Percentiles rank a stretch among this genome's conserved stretches.
These are phyloP conservation scores for Petrocephalus zakoni DNA, from an alignment of 2,113 vertebrate species.

Conservation along the genomic window DNA sequence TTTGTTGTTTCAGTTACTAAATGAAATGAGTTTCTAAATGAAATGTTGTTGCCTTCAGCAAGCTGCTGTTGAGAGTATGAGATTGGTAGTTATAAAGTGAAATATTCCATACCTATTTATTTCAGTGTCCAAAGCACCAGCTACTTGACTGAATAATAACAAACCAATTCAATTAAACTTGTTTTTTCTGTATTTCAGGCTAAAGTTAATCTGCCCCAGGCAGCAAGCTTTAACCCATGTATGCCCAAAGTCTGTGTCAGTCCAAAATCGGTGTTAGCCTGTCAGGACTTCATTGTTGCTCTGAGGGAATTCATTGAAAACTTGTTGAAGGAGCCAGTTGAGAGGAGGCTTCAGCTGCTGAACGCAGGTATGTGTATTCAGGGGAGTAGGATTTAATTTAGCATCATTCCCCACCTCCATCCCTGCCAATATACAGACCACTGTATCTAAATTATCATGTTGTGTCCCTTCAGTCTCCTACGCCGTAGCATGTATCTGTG, in stretches of 20 bases:
- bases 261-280: slow-evolving; percentile 43
- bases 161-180: background rate
- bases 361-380: slow-evolving; percentile 39
- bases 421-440: background rate
- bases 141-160: background rate
- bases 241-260: slow-evolving; percentile 51
- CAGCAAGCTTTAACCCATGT: slow-evolving; percentile 46
- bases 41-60: background rate
- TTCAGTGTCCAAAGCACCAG: background rate
- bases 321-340: slow-evolving; percentile 45
- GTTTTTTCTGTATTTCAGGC: slow-evolving; percentile 35
- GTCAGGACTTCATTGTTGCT: slow-evolving; percentile 29
- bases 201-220: slow-evolving; percentile 47
- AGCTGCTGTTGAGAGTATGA: background rate
- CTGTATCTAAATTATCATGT: background rate
- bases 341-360: slow-evolving; percentile 36
- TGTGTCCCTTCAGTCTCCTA: no score
- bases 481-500: background rate
- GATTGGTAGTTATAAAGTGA: background rate
- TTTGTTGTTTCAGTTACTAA: background rate
- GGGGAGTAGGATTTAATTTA: background rate
- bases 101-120: background rate
- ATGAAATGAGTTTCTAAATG: background rate
- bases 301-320: slow-evolving; percentile 48
- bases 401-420: no score